These are phyloP conservation scores for Vipera ursinii DNA, from an alignment of 2,797 vertebrate species.

Conservation along the genomic window DNA sequence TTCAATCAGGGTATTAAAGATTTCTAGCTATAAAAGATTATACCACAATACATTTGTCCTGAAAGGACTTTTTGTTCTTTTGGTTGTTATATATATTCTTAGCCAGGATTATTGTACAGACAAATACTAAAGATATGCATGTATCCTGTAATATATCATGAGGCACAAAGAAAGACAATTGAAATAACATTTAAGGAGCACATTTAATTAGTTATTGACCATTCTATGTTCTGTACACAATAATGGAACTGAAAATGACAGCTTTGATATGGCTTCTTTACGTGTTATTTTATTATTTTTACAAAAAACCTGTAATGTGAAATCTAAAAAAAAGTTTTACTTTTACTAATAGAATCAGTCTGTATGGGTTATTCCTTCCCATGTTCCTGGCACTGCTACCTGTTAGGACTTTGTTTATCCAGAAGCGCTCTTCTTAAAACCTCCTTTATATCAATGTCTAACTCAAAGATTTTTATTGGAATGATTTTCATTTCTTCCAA, in stretches of 20 bases:
- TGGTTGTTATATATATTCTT: not conserved
- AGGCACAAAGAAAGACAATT: not conserved
- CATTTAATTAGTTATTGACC: not conserved
- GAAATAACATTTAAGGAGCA: not conserved
- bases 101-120: not conserved
- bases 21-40: not conserved
- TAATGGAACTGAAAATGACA: not conserved
- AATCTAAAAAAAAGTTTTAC: not conserved
- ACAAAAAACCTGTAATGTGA: not conserved
- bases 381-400: slow-evolving; percentile 69
- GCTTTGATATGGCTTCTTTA: not conserved
- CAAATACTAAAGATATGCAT: not conserved
- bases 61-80: not conserved
- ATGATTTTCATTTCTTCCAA: slow-evolving; percentile 82
- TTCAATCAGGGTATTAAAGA: not conserved
- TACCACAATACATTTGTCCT: not conserved
- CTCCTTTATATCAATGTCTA: slow-evolving; percentile 82
- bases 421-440: slow-evolving; percentile 81
- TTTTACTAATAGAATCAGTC: not conserved
- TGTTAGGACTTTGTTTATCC: slow-evolving; percentile 74
- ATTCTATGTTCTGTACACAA: not conserved
- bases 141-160: not conserved
- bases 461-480: slow-evolving; percentile 84
- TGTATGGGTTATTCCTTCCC: not conserved
- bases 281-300: not conserved